Evolutionary conservation across 2,113 vertebrate genomes (phyloP).

Genomic region (Nestor notabilis): DNA sequence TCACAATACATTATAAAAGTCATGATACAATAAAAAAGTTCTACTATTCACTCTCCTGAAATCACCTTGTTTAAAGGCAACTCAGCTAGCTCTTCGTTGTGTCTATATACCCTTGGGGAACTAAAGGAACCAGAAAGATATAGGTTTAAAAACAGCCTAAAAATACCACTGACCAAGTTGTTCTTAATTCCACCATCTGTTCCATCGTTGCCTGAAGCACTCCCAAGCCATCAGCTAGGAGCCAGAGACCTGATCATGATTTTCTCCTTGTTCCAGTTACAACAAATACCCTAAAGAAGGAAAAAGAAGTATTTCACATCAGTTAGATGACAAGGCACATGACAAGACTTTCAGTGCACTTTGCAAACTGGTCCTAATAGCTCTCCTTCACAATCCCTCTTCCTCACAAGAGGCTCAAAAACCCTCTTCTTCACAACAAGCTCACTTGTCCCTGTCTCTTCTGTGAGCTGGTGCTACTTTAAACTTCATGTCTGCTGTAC

Average conservation of each 20-base stretch:
- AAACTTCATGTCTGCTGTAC: neutral
- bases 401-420: neutral
- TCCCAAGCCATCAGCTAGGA: neutral
- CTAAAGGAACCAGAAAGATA: neutral
- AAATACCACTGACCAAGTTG: neutral
- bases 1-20: neutral
- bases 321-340: neutral
- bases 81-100: neutral
- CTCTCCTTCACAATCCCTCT: neutral
- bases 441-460: neutral
- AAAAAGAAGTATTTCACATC: neutral
- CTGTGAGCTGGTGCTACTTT: neutral
- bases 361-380: neutral
- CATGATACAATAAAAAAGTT: neutral
- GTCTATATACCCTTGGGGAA: neutral
- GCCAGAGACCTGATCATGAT: neutral
- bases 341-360: neutral
- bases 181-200: neutral
- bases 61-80: neutral
- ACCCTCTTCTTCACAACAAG: neutral
- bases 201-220: neutral
- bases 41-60: neutral
- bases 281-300: neutral
- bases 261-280: neutral
- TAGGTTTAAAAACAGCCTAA: neutral